phyloP scores from a whole-genome alignment of 1,140 invertebrate species.

The Bombyx mandarina region DNA sequence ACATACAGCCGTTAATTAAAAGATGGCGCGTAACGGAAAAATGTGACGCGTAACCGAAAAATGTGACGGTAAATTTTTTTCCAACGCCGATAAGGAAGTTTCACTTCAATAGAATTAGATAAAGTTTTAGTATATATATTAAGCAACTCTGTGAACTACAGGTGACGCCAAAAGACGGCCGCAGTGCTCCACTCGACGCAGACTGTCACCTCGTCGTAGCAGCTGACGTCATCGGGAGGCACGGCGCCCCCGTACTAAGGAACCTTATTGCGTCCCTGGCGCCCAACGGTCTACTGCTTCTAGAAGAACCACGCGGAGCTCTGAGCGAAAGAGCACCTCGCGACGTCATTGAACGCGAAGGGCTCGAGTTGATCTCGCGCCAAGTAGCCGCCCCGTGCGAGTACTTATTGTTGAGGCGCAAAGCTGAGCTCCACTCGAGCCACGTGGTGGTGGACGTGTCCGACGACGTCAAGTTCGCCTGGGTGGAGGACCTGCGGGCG shows the following conservation, averaged over 20 bases:
- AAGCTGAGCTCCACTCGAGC: conserved; percentile 35
- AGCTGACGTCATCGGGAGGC: conserved; percentile 73
- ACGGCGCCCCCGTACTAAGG: conserved; percentile 67
- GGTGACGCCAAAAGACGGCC: conserved; percentile 64
- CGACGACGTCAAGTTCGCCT: conserved; percentile 80
- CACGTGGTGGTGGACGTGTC: conserved; percentile 73
- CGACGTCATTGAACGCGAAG: conserved; percentile 49
- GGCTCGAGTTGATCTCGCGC: conserved; percentile 70
- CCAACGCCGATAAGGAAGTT: too few relatives aligned
- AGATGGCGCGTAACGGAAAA: too few relatives aligned
- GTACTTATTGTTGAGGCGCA: conserved; percentile 74
- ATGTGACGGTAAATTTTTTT: too few relatives aligned
- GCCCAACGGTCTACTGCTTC: conserved; percentile 81
- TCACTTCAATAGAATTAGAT: too few relatives aligned
- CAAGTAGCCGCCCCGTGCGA: conserved; percentile 73
- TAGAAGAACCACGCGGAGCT: conserved; percentile 78
- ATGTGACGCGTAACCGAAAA: too few relatives aligned
- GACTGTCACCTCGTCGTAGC: conserved; percentile 77
- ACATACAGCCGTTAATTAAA: too few relatives aligned
- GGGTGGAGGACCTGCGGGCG: conserved; percentile 87
- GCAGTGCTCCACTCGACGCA: conserved; percentile 71
- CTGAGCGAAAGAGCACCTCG: conserved; percentile 61
- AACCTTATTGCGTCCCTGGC: conserved; percentile 77
- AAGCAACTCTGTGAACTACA: background rate
- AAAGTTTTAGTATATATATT: too few relatives aligned